Evolutionary conservation across 2,888 invertebrate genomes (phyloP).

Genomic region (Eremobia ochroleuca): DNA sequence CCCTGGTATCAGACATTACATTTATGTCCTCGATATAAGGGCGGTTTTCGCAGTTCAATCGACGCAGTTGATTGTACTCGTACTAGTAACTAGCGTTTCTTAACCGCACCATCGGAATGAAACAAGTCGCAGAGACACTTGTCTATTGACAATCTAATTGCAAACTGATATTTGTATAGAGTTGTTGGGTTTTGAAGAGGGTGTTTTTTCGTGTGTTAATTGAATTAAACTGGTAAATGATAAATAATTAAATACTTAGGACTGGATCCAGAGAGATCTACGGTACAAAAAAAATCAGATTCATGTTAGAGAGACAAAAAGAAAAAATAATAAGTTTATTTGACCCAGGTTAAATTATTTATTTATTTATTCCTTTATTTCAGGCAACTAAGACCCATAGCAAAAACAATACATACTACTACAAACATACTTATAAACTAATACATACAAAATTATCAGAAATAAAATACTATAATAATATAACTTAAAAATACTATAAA

Average conservation of each 20-base stretch:
- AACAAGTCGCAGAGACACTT: conserved; percentile 85
- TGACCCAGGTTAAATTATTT: too few relatives aligned
- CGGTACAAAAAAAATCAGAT: too few relatives aligned
- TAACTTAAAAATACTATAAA: too few relatives aligned
- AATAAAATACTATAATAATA: too few relatives aligned
- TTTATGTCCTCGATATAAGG: background rate
- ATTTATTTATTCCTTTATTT: too few relatives aligned
- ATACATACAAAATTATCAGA: too few relatives aligned
- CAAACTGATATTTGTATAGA: conserved; percentile 82
- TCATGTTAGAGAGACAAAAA: too few relatives aligned
- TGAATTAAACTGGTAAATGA: background rate
- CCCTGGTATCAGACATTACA: background rate
- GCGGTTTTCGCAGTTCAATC: conserved; percentile 2
- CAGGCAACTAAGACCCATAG: too few relatives aligned
- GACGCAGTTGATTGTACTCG: conserved; percentile 22
- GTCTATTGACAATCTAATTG: conserved; percentile 90
- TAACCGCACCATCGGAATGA: conserved; percentile 78
- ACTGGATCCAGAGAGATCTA: background rate
- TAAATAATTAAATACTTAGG: background rate
- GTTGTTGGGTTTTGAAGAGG: conserved; percentile 62
- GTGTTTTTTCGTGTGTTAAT: background rate
- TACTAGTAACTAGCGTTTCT: conserved; percentile 79
- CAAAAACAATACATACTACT: too few relatives aligned
- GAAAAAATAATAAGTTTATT: too few relatives aligned
- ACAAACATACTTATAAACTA: too few relatives aligned